phyloP scores from a whole-genome alignment of 2,888 invertebrate species.

The Clanis bilineata region DNA sequence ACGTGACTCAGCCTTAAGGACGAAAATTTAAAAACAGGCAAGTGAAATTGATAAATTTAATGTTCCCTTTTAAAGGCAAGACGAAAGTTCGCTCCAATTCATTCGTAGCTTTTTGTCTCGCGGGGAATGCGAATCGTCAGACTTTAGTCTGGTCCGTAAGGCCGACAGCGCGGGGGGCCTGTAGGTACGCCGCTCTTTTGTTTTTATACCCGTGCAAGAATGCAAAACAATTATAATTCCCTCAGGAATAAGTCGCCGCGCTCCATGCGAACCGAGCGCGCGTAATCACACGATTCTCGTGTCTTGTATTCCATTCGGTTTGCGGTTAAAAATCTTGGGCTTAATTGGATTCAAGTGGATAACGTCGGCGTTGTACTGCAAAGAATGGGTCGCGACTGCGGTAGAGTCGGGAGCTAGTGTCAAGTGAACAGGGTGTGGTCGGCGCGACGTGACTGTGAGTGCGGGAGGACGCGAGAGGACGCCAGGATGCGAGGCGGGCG shows the following conservation, averaged over 20 bases:
- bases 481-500: conserved; percentile 48
- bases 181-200: conserved; percentile 66
- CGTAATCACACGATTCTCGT: conserved; percentile 66
- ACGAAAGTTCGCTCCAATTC: conserved; percentile 62
- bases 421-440: conserved; percentile 55
- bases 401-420: conserved; percentile 29
- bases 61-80: conserved; percentile 40
- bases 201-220: conserved; percentile 80
- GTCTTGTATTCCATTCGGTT: conserved; percentile 58
- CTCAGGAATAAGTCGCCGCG: conserved; percentile 70
- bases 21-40: conserved; percentile 21
- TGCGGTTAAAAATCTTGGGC: conserved; percentile 63
- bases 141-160: conserved; percentile 73
- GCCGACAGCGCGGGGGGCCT: conserved; percentile 72
- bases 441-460: conserved; percentile 22
- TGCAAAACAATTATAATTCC: conserved; percentile 82
- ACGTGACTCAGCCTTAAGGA: not conserved
- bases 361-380: conserved; percentile 19
- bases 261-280: conserved; percentile 64
- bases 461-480: conserved; percentile 35
- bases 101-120: conserved; percentile 74
- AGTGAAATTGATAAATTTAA: conserved; percentile 22
- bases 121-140: conserved; percentile 77
- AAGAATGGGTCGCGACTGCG: conserved; percentile 22
- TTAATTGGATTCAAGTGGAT: conserved; percentile 62